phyloP scores from a whole-genome alignment of 2,888 invertebrate species.

The Oligia fasciuncula region DNA sequence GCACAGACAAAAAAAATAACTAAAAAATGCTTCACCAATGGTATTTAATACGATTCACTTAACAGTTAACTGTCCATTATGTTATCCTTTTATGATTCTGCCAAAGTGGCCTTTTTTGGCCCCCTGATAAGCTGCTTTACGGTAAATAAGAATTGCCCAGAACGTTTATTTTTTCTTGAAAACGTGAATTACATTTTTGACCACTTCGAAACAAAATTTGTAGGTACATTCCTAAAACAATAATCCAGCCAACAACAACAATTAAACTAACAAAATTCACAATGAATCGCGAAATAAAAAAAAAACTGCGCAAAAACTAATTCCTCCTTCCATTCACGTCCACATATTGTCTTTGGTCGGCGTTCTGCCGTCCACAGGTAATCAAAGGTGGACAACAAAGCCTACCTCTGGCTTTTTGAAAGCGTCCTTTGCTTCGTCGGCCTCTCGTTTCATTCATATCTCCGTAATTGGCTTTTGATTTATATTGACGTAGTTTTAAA shows the following conservation, averaged over 20 bases:
- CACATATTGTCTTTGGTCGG: slow-evolving; percentile 75
- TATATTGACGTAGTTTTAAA: slow-evolving; percentile 69
- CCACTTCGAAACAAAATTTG: not conserved
- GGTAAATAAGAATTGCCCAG: not conserved
- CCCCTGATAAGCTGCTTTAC: not conserved
- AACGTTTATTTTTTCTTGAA: not conserved
- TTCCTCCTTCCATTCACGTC: slow-evolving; percentile 70
- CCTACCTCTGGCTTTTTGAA: slow-evolving; percentile 84
- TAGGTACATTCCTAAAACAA: not conserved
- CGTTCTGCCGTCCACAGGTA: slow-evolving; percentile 77
- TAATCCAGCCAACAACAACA: slow-evolving; percentile 15
- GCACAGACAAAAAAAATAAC: no score
- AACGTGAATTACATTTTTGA: not conserved
- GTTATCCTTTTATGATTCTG: no score
- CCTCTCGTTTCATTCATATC: slow-evolving; percentile 80
- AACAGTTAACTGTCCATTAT: no score
- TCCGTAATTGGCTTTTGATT: slow-evolving; percentile 87
- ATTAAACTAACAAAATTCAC: slow-evolving; percentile 56
- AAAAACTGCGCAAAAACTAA: slow-evolving; percentile 67
- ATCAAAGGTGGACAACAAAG: slow-evolving; percentile 88
- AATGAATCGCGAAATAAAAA: slow-evolving; percentile 53
- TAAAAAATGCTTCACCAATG: no score
- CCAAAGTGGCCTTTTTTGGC: no score
- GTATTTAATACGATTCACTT: no score
- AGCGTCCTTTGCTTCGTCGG: slow-evolving; percentile 77